Conservation (phyloP, 37 sponge, comb jelly and placozoan species). For the Beroe ovata region DNA sequence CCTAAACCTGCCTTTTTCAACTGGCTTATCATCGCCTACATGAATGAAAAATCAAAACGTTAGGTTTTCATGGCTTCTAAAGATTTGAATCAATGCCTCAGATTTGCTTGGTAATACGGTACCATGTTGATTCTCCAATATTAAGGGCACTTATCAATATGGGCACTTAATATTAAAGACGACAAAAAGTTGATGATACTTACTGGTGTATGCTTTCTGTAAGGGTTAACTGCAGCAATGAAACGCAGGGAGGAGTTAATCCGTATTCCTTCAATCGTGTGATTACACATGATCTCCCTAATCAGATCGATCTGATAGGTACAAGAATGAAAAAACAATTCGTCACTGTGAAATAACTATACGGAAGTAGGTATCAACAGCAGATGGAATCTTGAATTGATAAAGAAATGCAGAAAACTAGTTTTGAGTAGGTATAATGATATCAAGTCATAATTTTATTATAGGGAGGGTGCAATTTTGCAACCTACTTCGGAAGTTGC, state of each 20-base stretch:
- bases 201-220: conserved; percentile 66
- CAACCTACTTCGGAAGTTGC: conserved; percentile 73
- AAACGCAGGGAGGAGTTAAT: conserved; percentile 80
- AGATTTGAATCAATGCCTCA: too few relatives aligned
- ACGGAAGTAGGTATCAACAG: background rate
- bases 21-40: conserved; percentile 80
- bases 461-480: too few relatives aligned
- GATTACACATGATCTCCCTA: conserved; percentile 98
- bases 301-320: conserved; percentile 86
- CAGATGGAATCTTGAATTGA: background rate
- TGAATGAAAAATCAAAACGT: too few relatives aligned
- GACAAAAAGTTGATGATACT: too few relatives aligned
- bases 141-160: too few relatives aligned
- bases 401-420: background rate
- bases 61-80: too few relatives aligned
- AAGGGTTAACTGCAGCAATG: conserved; percentile 98
- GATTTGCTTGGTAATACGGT: too few relatives aligned
- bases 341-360: too few relatives aligned
- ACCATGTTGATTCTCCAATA: too few relatives aligned
- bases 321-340: background rate
- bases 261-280: conserved; percentile 77
- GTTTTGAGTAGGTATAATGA: too few relatives aligned
- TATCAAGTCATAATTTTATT: too few relatives aligned
- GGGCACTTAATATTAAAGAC: too few relatives aligned
- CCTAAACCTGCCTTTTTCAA: conserved; percentile 89